phyloP scores from a whole-genome alignment of 2,113 vertebrate species.

The Dasyprocta punctata region DNA sequence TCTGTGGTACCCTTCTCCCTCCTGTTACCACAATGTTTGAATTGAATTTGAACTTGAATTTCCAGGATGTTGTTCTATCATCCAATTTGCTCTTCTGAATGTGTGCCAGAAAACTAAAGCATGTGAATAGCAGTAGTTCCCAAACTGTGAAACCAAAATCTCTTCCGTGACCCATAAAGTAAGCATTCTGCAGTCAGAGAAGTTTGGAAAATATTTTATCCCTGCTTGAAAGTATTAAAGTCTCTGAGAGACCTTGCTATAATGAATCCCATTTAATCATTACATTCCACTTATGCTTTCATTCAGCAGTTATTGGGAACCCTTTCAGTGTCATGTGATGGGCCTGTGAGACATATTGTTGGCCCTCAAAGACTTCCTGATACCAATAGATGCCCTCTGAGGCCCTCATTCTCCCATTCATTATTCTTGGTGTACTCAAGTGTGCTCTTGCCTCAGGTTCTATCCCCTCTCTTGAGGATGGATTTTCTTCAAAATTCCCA shows the following conservation, averaged over 20 bases:
- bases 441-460: background rate
- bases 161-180: background rate
- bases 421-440: background rate
- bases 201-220: background rate
- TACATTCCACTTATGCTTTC: background rate
- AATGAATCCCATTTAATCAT: background rate
- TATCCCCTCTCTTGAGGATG: background rate
- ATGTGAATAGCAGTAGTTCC: background rate
- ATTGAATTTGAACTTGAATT: background rate
- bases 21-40: background rate
- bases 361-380: background rate
- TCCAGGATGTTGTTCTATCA: background rate
- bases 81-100: background rate
- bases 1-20: background rate
- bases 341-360: background rate
- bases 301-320: background rate
- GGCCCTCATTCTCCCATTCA: background rate
- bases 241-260: background rate
- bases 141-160: background rate
- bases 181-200: background rate
- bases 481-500: background rate
- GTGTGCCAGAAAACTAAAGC: background rate
- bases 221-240: background rate
- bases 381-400: background rate
- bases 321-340: background rate